phyloP scores from a whole-genome alignment of 1,140 invertebrate genomes.

The Mylabris phalerata region DNA sequence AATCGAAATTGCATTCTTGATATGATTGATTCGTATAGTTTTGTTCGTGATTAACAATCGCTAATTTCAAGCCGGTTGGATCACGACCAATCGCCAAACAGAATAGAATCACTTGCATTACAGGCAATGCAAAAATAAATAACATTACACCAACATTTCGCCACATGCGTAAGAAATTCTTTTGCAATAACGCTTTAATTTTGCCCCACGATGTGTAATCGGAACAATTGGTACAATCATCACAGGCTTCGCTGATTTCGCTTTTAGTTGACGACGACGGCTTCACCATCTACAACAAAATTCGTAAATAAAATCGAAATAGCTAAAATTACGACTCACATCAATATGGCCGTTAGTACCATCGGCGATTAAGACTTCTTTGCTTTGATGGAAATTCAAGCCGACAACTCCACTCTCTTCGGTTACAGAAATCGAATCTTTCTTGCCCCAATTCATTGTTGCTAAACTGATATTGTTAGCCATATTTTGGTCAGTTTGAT shows the following conservation, averaged over 20 bases:
- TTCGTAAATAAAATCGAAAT: constrained; percentile 2
- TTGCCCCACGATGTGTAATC: constrained; percentile 44
- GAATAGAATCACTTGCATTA: constrained; percentile 89
- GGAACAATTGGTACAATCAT: constrained; percentile 36
- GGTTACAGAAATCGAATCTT: constrained; percentile 72
- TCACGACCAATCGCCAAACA: constrained; percentile 90
- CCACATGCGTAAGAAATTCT: constrained; percentile 87
- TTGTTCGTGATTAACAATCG: constrained; percentile 79
- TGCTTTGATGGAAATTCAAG: constrained; percentile 82
- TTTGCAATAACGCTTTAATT: constrained; percentile 70
- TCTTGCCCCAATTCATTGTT: constrained; percentile 70
- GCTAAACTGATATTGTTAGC: constrained; percentile 73
- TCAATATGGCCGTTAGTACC: constrained; percentile 56
- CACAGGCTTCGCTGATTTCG: constrained; percentile 28
- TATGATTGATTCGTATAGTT: constrained; percentile 49
- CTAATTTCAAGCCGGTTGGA: constrained; percentile 74
- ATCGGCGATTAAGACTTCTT: constrained; percentile 75
- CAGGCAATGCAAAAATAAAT: constrained; percentile 86
- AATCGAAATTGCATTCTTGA: constrained; percentile 46
- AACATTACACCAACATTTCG: constrained; percentile 83
- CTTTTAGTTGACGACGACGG: constrained; percentile 23
- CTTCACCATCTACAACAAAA: constrained; percentile 21
- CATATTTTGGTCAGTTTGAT: constrained; percentile 48
- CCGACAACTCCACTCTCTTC: constrained; percentile 79
- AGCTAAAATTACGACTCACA: constrained; percentile 22